These are phyloP conservation scores for Baronia brevicornis DNA, from an alignment of 2,888 invertebrate genomes.

Conservation along the genomic window DNA sequence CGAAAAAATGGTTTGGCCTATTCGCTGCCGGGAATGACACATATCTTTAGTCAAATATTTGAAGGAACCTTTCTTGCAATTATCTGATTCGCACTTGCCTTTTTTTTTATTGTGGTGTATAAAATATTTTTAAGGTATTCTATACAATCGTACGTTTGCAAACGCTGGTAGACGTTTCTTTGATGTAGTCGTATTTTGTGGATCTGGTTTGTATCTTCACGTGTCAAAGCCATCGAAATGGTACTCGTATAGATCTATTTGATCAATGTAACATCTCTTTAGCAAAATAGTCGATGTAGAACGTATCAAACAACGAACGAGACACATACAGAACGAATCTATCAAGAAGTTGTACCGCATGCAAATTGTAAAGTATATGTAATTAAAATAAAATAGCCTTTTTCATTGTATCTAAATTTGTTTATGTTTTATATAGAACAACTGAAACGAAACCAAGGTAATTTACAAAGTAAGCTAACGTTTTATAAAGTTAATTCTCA, in stretches of 20 bases:
- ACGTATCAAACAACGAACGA: too few relatives aligned
- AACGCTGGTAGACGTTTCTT: constrained; percentile 24
- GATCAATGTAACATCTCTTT: constrained; percentile 46
- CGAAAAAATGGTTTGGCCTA: too few relatives aligned
- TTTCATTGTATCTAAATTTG: too few relatives aligned
- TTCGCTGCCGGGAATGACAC: too few relatives aligned
- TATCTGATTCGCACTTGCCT: too few relatives aligned
- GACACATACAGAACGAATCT: too few relatives aligned
- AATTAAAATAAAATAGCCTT: constrained; percentile 11
- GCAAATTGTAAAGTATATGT: constrained; percentile 9
- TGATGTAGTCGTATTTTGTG: constrained; percentile 47
- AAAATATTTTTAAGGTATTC: constrained; percentile 4
- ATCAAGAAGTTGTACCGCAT: too few relatives aligned
- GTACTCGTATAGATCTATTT: constrained; percentile 44
- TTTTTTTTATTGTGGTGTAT: too few relatives aligned
- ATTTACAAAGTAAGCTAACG: constrained; percentile 46
- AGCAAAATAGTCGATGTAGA: too few relatives aligned
- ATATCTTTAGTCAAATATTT: too few relatives aligned
- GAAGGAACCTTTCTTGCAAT: too few relatives aligned
- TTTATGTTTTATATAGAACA: too few relatives aligned
- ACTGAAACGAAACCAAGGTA: constrained; percentile 41
- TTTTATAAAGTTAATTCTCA: constrained; percentile 56
- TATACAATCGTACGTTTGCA: constrained; percentile 11
- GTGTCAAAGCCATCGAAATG: constrained; percentile 45
- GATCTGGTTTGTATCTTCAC: constrained; percentile 53